phyloP scores from a whole-genome alignment of 2,797 vertebrate genomes.

The Vultur gryphus region DNA sequence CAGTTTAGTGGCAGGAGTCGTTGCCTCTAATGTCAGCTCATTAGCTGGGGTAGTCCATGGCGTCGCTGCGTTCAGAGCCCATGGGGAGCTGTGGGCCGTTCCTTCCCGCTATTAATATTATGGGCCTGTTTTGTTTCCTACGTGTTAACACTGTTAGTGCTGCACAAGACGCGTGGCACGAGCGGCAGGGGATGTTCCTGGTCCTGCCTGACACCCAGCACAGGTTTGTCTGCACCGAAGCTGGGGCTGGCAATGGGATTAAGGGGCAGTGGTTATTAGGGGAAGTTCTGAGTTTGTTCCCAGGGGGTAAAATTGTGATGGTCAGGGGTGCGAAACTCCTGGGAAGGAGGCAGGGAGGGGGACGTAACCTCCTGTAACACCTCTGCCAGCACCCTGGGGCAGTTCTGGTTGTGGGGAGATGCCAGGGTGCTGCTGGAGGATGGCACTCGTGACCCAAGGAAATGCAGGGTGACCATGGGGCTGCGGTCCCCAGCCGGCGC shows the following conservation, averaged over 20 bases:
- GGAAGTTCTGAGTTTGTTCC: not conserved
- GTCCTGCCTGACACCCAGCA: not conserved
- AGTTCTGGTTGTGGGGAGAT: not conserved
- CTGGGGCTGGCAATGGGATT: not conserved
- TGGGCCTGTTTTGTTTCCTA: not conserved
- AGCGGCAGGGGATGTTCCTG: not conserved
- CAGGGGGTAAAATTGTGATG: not conserved
- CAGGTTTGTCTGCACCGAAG: accelerated
- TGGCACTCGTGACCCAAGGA: not conserved
- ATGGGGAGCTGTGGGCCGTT: not conserved
- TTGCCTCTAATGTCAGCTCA: not conserved
- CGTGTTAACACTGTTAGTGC: not conserved
- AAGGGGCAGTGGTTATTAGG: accelerated
- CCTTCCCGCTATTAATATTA: not conserved
- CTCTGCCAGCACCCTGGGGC: too few relatives aligned
- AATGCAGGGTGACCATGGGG: accelerated
- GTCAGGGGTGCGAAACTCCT: not conserved
- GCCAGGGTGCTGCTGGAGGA: not conserved
- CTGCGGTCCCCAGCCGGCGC: accelerated
- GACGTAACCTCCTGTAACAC: not conserved
- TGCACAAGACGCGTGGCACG: not conserved
- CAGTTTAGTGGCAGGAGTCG: not conserved
- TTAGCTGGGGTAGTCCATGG: not conserved
- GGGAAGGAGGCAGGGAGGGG: not conserved
- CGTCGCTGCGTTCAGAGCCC: not conserved